phyloP scores from a whole-genome alignment of 2,797 vertebrate genomes.

The Loriculus beryllinus region DNA sequence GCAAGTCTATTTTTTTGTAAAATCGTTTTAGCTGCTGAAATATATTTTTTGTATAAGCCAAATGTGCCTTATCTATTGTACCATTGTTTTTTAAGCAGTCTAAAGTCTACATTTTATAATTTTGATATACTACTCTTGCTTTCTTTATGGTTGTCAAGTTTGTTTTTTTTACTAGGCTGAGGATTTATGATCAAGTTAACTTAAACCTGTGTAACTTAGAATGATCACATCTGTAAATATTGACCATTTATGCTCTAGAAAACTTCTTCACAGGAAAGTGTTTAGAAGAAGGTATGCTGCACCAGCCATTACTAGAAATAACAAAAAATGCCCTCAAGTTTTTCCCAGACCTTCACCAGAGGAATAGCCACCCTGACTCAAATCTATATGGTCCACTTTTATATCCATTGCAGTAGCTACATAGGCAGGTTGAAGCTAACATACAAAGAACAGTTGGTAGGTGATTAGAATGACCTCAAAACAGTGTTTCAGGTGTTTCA shows the following conservation, averaged over 20 bases:
- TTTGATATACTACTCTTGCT: not conserved
- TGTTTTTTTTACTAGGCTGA: not conserved
- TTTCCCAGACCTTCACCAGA: not conserved
- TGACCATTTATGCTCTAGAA: not conserved
- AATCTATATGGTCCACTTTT: not conserved
- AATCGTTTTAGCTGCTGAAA: not conserved
- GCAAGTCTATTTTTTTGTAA: not conserved
- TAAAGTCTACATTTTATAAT: not conserved
- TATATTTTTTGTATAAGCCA: not conserved
- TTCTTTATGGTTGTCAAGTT: not conserved
- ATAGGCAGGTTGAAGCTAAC: not conserved
- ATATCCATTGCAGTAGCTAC: not conserved
- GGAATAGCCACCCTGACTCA: not conserved
- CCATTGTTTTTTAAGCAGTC: not conserved
- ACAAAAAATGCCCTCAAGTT: accelerated
- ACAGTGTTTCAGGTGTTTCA: not conserved
- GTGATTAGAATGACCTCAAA: not conserved
- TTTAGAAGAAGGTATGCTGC: not conserved
- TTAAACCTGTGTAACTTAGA: not conserved
- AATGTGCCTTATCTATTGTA: not conserved
- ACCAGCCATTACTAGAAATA: not conserved
- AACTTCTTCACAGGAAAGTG: not conserved
- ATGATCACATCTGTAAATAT: not conserved
- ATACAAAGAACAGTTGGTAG: not conserved
- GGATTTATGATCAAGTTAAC: not conserved